These are phyloP conservation scores for Caenorhabditis brenneri DNA, from an alignment of 1,140 invertebrate genomes.

Conservation along the genomic window DNA sequence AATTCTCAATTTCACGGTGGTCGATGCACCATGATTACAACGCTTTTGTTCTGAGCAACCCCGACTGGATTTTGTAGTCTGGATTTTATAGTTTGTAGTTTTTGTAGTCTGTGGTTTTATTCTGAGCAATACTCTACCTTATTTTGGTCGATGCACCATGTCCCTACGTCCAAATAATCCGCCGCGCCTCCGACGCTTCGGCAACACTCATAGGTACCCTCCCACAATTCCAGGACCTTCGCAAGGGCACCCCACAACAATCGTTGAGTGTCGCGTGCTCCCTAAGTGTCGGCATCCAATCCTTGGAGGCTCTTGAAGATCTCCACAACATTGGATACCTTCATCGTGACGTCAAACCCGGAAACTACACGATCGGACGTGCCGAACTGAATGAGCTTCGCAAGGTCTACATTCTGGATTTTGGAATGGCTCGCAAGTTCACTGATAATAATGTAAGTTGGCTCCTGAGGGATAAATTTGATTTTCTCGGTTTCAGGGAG, in stretches of 20 bases:
- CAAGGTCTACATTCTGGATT: constrained; percentile 55
- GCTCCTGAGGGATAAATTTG: neutral
- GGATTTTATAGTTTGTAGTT: too few species aligned
- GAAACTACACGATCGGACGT: constrained; percentile 53
- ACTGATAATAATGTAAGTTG: constrained; percentile 19
- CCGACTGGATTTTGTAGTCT: too few species aligned
- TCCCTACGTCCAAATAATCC: too few species aligned
- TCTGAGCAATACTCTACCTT: too few species aligned
- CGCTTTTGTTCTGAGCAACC: too few species aligned
- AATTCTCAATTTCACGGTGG: too few species aligned
- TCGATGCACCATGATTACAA: too few species aligned
- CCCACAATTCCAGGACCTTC: neutral
- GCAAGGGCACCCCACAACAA: constrained; percentile 27
- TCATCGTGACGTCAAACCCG: constrained; percentile 56
- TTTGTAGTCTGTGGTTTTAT: too few species aligned
- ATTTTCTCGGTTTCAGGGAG: neutral
- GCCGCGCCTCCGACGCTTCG: too few species aligned
- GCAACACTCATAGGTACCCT: too few species aligned
- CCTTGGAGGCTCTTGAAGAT: constrained; percentile 49
- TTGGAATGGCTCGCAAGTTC: constrained; percentile 48
- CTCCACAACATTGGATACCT: constrained; percentile 53
- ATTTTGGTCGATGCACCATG: too few species aligned
- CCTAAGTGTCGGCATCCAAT: constrained; percentile 41
- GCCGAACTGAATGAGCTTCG: constrained; percentile 45
- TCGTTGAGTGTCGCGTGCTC: constrained; percentile 35